Evolutionary conservation across 2,888 invertebrate genomes (phyloP).

Genomic region (Hoplodrina ambigua): DNA sequence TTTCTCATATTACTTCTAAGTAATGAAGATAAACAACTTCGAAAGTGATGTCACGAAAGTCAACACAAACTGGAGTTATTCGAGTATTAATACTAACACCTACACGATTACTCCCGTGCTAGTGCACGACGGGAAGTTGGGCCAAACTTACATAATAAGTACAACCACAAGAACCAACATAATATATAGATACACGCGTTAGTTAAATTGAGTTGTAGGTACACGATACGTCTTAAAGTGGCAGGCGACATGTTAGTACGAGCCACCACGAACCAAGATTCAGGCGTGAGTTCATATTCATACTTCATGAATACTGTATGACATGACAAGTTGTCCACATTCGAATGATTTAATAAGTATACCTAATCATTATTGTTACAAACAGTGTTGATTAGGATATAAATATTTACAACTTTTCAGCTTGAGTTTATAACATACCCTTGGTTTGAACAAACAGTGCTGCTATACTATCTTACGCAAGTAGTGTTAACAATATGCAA

Average conservation of each 20-base stretch:
- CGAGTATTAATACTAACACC: conserved; percentile 41
- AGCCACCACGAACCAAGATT: conserved; percentile 20
- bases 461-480: background rate
- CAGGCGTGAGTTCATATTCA: conserved; percentile 30
- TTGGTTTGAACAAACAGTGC: background rate
- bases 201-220: conserved; percentile 38
- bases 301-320: conserved; percentile 32
- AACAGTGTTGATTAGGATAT: conserved; percentile 27
- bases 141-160: conserved; percentile 39
- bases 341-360: conserved; percentile 20
- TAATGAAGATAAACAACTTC: conserved; percentile 15
- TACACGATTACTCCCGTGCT: conserved; percentile 21
- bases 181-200: conserved; percentile 29
- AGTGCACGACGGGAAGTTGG: conserved; percentile 36
- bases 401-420: conserved; percentile 12
- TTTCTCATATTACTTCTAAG: background rate
- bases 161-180: conserved; percentile 27
- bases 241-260: conserved; percentile 3
- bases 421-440: background rate
- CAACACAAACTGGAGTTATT: conserved; percentile 32
- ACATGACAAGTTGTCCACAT: conserved; percentile 14
- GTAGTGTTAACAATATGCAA: conserved; percentile 7
- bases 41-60: conserved; percentile 18
- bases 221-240: conserved; percentile 9
- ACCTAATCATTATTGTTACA: conserved; percentile 15